phyloP scores from a whole-genome alignment of 1,140 invertebrate genomes.

The Cotesia glomerata region DNA sequence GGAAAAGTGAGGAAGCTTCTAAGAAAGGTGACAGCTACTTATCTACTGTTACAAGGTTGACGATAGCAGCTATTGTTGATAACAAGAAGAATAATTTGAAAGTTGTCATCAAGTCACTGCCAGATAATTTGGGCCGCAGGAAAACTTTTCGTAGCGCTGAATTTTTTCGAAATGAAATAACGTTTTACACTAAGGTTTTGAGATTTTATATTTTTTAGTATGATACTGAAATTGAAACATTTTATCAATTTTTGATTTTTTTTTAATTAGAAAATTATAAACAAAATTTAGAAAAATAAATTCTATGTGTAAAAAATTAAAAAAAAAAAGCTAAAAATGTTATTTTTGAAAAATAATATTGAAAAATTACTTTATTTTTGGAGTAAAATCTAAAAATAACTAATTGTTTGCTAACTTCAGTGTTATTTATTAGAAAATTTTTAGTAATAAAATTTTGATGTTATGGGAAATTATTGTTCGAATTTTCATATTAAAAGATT shows the following conservation, averaged over 20 bases:
- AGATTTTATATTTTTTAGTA: not conserved
- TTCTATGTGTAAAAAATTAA: too few relatives aligned
- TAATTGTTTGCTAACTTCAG: too few relatives aligned
- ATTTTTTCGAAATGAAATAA: slow-evolving; percentile 74
- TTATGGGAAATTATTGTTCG: not conserved
- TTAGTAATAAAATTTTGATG: too few relatives aligned
- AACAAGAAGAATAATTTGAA: slow-evolving; percentile 50
- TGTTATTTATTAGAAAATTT: too few relatives aligned
- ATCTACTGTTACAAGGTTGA: slow-evolving; percentile 67
- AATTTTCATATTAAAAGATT: too few relatives aligned
- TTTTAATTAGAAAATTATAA: too few relatives aligned
- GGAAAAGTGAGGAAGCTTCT: slow-evolving; percentile 55
- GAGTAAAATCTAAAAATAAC: too few relatives aligned
- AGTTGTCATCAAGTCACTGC: slow-evolving; percentile 70
- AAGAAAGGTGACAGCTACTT: slow-evolving; percentile 73
- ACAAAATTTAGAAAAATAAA: too few relatives aligned
- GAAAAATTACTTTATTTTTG: not conserved
- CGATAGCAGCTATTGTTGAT: slow-evolving; percentile 57
- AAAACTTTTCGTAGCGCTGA: slow-evolving; percentile 71
- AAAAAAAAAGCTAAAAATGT: too few relatives aligned
- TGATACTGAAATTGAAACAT: not conserved
- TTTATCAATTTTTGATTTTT: too few relatives aligned
- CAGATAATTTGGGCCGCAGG: slow-evolving; percentile 67
- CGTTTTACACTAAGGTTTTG: slow-evolving; percentile 68
- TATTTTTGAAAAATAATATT: too few relatives aligned